These are phyloP conservation scores for Mustela lutreola DNA, from an alignment of 2,113 vertebrate genomes.

Conservation along the genomic window DNA sequence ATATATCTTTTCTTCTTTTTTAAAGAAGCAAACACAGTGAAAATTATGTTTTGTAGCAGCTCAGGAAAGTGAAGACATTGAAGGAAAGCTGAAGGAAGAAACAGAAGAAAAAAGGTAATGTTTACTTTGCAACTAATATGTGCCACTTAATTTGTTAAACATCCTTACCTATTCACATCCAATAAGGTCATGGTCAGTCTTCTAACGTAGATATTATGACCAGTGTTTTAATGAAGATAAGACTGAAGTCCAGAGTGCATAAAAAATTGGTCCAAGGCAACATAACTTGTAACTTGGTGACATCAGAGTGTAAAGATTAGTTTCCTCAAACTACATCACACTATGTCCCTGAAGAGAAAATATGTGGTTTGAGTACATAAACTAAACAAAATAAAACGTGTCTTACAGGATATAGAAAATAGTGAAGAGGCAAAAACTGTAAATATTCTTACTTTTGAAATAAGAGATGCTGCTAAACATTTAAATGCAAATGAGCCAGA, in stretches of 20 bases:
- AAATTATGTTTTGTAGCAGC: neutral
- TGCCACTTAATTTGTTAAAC: too few relatives aligned
- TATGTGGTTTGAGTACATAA: neutral
- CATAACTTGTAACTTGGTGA: neutral
- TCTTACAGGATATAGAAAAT: neutral
- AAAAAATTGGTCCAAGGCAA: neutral
- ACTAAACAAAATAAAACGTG: neutral
- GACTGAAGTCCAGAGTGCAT: neutral
- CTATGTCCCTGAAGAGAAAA: neutral
- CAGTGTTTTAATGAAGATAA: neutral
- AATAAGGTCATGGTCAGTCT: neutral
- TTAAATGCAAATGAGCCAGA: neutral
- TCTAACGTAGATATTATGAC: neutral
- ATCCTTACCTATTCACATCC: neutral
- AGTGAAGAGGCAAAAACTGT: neutral
- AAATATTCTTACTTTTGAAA: slow-evolving; percentile 44
- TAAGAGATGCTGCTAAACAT: neutral
- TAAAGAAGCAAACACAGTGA: neutral
- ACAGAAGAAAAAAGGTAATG: neutral
- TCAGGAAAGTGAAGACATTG: neutral
- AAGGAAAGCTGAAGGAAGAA: neutral
- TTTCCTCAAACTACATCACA: neutral
- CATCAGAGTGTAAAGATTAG: slow-evolving; percentile 3
- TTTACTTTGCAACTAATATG: neutral
- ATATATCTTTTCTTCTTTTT: neutral